These are phyloP conservation scores for Zaprionus ornatus DNA, from an alignment of 1,140 invertebrate genomes.

Conservation along the genomic window DNA sequence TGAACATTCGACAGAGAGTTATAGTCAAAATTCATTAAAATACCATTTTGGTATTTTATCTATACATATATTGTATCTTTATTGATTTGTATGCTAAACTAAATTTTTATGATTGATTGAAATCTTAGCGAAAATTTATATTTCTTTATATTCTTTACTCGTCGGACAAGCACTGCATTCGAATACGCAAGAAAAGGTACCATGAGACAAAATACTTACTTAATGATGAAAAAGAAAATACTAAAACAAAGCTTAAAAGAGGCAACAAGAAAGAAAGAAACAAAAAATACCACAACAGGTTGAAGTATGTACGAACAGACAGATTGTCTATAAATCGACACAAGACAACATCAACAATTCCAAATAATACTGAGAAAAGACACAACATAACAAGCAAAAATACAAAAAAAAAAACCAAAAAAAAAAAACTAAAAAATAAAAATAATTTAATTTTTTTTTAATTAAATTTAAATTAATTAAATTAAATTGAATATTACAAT, in stretches of 20 bases:
- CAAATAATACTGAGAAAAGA: conserved; percentile 23
- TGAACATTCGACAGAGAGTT: conserved; percentile 44
- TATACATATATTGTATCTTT: conserved; percentile 24
- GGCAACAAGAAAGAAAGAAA: conserved; percentile 51
- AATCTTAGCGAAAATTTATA: conserved; percentile 78
- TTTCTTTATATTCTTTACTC: conserved; percentile 45
- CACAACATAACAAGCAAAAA: conserved; percentile 5
- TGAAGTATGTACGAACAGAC: conserved; percentile 37
- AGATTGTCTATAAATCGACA: conserved; percentile 65
- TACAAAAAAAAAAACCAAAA: conserved; percentile 27
- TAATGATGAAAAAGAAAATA: conserved; percentile 19
- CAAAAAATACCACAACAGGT: conserved; percentile 34
- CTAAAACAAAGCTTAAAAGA: conserved; percentile 73
- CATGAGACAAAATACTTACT: conserved; percentile 24
- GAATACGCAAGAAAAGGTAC: conserved; percentile 31
- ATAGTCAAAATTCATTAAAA: conserved; percentile 64
- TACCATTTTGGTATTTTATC: conserved; percentile 10
- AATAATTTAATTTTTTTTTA: conserved; percentile 65
- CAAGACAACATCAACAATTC: conserved; percentile 16
- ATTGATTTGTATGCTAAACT: conserved; percentile 65
- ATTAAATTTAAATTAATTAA: conserved; percentile 68
- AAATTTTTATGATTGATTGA: conserved; percentile 63
- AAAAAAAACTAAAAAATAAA: conserved; percentile 26
- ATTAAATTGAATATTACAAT: conserved; percentile 73
- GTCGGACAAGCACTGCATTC: conserved; percentile 48